These are phyloP conservation scores for Euspilapteryx auroguttella DNA, from an alignment of 2,888 invertebrate genomes.

Conservation along the genomic window DNA sequence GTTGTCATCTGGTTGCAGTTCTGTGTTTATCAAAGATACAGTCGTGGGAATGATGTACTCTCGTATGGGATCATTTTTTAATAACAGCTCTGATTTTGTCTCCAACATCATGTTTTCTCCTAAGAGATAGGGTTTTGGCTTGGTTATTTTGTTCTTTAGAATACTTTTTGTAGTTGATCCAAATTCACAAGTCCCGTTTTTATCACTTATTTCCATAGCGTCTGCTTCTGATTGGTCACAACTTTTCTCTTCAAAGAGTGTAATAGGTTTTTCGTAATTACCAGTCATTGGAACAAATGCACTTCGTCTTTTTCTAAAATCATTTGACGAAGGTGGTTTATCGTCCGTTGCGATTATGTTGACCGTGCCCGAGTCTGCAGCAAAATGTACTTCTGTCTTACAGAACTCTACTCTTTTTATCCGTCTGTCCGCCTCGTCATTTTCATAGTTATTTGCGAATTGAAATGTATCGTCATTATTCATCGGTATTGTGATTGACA, in stretches of 20 bases:
- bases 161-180: slow-evolving; percentile 67
- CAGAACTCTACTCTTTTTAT: slow-evolving; percentile 82
- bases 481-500: slow-evolving; percentile 39
- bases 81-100: slow-evolving; percentile 13
- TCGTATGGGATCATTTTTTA: slow-evolving; percentile 12
- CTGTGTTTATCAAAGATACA: slow-evolving; percentile 38
- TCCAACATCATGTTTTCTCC: slow-evolving; percentile 66
- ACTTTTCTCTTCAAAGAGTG: slow-evolving; percentile 63
- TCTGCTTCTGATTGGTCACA: slow-evolving; percentile 18
- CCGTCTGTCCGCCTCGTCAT: slow-evolving; percentile 43
- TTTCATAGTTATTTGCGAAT: slow-evolving; percentile 17
- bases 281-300: slow-evolving; percentile 45
- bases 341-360: slow-evolving; percentile 88
- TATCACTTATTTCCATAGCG: slow-evolving; percentile 14
- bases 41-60: slow-evolving; percentile 18
- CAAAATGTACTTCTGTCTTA: slow-evolving; percentile 87
- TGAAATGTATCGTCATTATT: slow-evolving; percentile 21
- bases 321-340: slow-evolving; percentile 82
- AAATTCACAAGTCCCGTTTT: slow-evolving; percentile 45
- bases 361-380: slow-evolving; percentile 81
- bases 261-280: slow-evolving; percentile 56
- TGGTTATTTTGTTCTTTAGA: slow-evolving; percentile 73
- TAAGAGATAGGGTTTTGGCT: slow-evolving; percentile 74
- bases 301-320: slow-evolving; percentile 71
- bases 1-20: slow-evolving; percentile 16